Conservation (phyloP, 2,797 vertebrate species). For the Catharus ustulatus region DNA sequence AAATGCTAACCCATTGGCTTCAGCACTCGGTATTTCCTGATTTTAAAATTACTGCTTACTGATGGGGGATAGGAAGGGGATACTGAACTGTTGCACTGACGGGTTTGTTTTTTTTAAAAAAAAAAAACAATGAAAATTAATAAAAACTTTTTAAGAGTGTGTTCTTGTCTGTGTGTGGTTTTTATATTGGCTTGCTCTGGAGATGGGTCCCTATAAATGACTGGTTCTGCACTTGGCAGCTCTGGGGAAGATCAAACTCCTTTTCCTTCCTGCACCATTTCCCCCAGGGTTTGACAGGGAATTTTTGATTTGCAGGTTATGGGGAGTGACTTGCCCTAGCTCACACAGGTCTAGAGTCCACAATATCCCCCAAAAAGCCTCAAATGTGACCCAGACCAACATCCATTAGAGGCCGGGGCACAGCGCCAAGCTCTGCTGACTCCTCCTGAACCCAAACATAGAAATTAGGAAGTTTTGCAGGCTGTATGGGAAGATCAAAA, state of each 20-base stretch:
- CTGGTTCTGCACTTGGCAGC: not conserved
- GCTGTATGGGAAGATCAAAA: not conserved
- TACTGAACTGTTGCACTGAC: conserved; percentile 82
- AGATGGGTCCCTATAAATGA: too few relatives aligned
- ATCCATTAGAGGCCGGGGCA: not conserved
- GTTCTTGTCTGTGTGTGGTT: conserved; percentile 53
- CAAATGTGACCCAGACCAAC: not conserved
- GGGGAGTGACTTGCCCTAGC: not conserved
- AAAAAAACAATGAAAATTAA: conserved; percentile 83
- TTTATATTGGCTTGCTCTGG: not conserved
- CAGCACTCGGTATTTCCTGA: conserved; percentile 80
- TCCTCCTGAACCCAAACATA: not conserved
- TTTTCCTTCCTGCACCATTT: not conserved
- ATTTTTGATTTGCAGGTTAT: not conserved
- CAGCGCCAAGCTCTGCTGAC: not conserved
- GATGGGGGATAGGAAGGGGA: conserved; percentile 75
- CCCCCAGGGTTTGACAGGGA: not conserved
- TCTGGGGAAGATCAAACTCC: not conserved
- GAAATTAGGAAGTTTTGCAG: not conserved
- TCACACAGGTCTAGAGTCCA: not conserved
- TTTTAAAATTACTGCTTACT: conserved; percentile 78
- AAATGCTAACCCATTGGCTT: conserved; percentile 82
- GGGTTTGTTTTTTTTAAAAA: conserved; percentile 79
- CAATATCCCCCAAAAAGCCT: not conserved
- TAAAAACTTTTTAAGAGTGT: conserved; percentile 83